Percentiles rank a stretch among this genome's conserved stretches.
Conservation (phyloP, 2,797 vertebrate species). For the Alosa sapidissima region DNA sequence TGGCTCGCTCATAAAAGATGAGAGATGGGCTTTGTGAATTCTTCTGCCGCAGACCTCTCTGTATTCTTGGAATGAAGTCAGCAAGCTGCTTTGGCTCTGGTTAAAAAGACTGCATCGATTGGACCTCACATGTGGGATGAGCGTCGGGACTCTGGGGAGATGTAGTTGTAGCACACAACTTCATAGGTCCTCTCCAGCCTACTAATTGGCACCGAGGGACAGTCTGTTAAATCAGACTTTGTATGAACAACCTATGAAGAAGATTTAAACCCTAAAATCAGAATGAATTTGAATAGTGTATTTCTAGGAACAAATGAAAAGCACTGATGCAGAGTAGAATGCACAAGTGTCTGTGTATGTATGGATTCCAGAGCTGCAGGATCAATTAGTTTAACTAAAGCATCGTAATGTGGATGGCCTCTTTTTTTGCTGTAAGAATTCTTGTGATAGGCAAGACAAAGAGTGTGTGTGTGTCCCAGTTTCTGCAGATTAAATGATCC, state of each 20-base stretch:
- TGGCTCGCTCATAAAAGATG: conserved; percentile 36
- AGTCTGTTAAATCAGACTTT: conserved; percentile 32
- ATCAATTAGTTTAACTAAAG: neutral
- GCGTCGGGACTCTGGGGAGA: conserved; percentile 52
- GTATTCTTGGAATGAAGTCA: conserved; percentile 33
- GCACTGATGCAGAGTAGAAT: neutral
- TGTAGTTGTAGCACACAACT: conserved; percentile 19
- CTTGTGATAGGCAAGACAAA: conserved; percentile 34
- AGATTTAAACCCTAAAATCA: neutral
- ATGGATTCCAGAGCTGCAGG: neutral
- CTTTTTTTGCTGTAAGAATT: conserved; percentile 38
- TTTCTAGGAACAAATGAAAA: neutral
- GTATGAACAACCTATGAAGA: neutral
- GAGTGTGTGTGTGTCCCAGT: conserved; percentile 55
- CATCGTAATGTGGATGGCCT: conserved; percentile 52
- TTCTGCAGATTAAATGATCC: conserved; percentile 47
- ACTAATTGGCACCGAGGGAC: neutral
- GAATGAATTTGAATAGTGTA: neutral
- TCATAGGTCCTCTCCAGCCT: conserved; percentile 41
- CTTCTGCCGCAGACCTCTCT: conserved; percentile 30
- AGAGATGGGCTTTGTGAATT: conserved; percentile 29
- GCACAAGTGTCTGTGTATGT: neutral
- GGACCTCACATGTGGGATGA: conserved; percentile 43
- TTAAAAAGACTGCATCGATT: conserved; percentile 22
- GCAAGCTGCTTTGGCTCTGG: neutral